phyloP scores from a whole-genome alignment of 2,113 vertebrate genomes.

The Lophius piscatorius region DNA sequence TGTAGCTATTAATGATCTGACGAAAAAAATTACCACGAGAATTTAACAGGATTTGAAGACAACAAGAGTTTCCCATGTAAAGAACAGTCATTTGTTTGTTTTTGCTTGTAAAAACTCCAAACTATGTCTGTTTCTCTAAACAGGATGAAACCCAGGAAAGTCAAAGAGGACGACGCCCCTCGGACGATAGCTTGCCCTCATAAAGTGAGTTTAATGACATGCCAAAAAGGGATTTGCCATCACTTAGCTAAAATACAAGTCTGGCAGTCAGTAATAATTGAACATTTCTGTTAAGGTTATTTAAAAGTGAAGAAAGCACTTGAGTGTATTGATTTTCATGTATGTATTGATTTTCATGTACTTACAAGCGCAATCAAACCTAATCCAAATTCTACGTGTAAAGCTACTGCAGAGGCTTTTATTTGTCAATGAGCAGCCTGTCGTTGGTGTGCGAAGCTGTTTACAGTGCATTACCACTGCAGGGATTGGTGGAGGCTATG shows the following conservation, averaged over 20 bases:
- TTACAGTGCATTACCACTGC: not conserved
- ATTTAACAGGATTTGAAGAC: not conserved
- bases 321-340: slow-evolving; percentile 28
- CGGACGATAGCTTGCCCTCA: slow-evolving; percentile 99
- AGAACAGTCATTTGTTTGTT: not conserved
- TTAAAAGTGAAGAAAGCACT: slow-evolving; percentile 16
- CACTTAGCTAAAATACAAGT: not conserved
- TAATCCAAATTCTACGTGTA: slow-evolving; percentile 14
- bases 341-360: slow-evolving; percentile 23
- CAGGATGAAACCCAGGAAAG: slow-evolving; percentile 99
- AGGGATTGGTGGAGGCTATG: not conserved
- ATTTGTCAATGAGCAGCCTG: not conserved
- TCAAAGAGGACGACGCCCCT: slow-evolving; percentile 97
- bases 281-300: slow-evolving; percentile 15
- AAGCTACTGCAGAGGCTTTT: slow-evolving; percentile 18
- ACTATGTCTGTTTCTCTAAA: not conserved
- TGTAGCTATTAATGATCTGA: slow-evolving; percentile 16
- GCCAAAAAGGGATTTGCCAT: not conserved
- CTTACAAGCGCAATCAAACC: slow-evolving; percentile 7
- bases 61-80: too few species aligned
- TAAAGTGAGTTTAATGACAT: slow-evolving; percentile 86
- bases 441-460: slow-evolving; percentile 7
- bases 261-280: slow-evolving; percentile 15
- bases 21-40: not conserved
- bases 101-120: slow-evolving; percentile 8